A percentile compares a stretch with the other conserved stretches of the same genome.
Evolutionary conservation across 2,888 invertebrate species (phyloP).

Genomic region (Heliconius hortense): DNA sequence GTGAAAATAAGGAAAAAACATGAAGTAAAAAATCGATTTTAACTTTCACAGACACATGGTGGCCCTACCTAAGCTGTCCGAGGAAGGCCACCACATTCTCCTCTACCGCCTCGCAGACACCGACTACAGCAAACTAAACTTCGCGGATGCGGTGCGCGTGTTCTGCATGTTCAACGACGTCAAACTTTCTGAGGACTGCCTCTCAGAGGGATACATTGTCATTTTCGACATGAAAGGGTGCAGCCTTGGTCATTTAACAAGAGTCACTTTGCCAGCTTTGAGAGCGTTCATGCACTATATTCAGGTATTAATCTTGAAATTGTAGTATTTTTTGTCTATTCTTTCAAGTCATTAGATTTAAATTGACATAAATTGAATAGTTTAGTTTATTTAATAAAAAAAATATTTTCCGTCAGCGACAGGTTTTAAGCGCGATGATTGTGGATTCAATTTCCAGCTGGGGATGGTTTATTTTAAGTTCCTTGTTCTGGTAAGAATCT

Average conservation of each 20-base stretch:
- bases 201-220: conserved; percentile 82
- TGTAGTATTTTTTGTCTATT: background rate
- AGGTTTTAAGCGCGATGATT: no score
- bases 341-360: background rate
- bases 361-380: background rate
- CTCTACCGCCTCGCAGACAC: conserved; percentile 82
- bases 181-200: conserved; percentile 83
- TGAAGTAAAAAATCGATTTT: background rate
- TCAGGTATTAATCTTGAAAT: conserved; percentile 71
- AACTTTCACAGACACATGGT: conserved; percentile 80
- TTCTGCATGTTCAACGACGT: conserved; percentile 87
- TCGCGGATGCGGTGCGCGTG: conserved; percentile 83
- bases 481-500: background rate
- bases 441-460: no score
- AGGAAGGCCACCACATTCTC: conserved; percentile 84
- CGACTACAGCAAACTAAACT: conserved; percentile 84
- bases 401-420: no score
- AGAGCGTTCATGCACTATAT: conserved; percentile 85
- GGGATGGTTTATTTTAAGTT: background rate
- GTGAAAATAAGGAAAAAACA: background rate
- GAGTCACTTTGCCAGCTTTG: conserved; percentile 83
- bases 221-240: conserved; percentile 87
- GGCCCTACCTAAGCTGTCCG: conserved; percentile 82
- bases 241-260: conserved; percentile 84
- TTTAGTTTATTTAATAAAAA: background rate